These are phyloP conservation scores for Miniopterus natalensis DNA, from an alignment of 2,113 vertebrate genomes.

Conservation along the genomic window DNA sequence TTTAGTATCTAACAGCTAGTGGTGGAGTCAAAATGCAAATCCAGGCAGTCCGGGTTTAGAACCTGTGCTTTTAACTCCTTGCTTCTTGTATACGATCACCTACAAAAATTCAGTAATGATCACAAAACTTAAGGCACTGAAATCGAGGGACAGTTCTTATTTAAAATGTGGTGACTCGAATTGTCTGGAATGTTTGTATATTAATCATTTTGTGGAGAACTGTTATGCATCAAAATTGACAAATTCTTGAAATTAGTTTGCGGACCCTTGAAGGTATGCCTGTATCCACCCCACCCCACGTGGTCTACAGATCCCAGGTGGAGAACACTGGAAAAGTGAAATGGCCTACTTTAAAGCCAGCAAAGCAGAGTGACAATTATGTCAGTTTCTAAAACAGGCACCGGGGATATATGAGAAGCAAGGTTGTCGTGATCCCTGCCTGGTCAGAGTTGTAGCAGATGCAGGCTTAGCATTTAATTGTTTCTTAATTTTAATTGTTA, in stretches of 20 bases:
- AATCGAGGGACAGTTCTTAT: not conserved
- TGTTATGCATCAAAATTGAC: not conserved
- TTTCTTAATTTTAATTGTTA: not conserved
- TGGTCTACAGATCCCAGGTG: not conserved
- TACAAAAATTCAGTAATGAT: not conserved
- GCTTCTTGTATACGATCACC: not conserved
- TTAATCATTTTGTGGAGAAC: not conserved
- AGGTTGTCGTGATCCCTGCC: not conserved
- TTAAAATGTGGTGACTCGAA: not conserved
- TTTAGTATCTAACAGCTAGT: not conserved
- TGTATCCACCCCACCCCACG: not conserved
- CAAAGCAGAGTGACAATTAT: not conserved
- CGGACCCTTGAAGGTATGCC: not conserved
- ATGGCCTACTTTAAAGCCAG: not conserved
- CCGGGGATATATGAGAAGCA: not conserved
- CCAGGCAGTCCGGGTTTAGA: not conserved
- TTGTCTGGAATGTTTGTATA: not conserved
- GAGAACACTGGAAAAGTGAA: not conserved
- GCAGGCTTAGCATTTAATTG: not conserved
- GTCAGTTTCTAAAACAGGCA: not conserved
- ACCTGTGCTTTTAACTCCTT: not conserved
- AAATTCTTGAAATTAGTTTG: not conserved
- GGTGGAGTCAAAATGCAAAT: not conserved
- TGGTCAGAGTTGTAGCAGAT: not conserved
- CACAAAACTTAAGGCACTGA: not conserved